phyloP scores from a whole-genome alignment of 2,797 vertebrate species.

The Enteromius mattozi region DNA sequence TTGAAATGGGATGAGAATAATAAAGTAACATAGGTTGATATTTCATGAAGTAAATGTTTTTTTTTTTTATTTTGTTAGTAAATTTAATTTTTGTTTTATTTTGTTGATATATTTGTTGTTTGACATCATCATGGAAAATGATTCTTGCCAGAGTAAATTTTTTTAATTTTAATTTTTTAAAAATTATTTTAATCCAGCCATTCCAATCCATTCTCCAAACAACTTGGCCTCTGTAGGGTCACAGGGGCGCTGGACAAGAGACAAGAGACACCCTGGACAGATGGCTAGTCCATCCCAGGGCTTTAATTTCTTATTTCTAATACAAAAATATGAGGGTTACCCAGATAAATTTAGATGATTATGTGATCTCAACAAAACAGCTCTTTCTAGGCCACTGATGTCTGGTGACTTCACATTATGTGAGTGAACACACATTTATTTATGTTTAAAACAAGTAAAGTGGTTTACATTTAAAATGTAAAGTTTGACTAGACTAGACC shows the following conservation, averaged over 20 bases:
- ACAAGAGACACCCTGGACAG: not conserved
- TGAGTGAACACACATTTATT: not conserved
- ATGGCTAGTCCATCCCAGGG: not conserved
- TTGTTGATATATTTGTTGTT: not conserved
- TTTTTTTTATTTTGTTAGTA: not conserved
- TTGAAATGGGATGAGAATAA: not conserved
- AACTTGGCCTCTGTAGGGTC: not conserved
- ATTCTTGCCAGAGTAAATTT: not conserved
- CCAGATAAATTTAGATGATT: not conserved
- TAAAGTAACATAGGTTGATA: not conserved
- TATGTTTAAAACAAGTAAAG: not conserved
- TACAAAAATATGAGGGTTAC: not conserved
- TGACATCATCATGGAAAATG: not conserved
- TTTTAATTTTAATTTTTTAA: too few relatives aligned
- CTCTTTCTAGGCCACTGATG: not conserved
- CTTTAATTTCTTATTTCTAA: constrained; percentile 7
- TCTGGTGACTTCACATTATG: not conserved
- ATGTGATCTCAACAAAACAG: constrained; percentile 3
- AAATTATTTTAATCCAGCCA: not conserved
- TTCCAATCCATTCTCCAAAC: not conserved
- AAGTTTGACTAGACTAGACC: not conserved
- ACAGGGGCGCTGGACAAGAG: not conserved
- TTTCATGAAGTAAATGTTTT: not conserved
- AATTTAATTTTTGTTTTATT: not conserved
- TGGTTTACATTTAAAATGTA: not conserved